Evolutionary conservation across 2,113 vertebrate genomes (phyloP).

Genomic region (Eclectus roratus): DNA sequence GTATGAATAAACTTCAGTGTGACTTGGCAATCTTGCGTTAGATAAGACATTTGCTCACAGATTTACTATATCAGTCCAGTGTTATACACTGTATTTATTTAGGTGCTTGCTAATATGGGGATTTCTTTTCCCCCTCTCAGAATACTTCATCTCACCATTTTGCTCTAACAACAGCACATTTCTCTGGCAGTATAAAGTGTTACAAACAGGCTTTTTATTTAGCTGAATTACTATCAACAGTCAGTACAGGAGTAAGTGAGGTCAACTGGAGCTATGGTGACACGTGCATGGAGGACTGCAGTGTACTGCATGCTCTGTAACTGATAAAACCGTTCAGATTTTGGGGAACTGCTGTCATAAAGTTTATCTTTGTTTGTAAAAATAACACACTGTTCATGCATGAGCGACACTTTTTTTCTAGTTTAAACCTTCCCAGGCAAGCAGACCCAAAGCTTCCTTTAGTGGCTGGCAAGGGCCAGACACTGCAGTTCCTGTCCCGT

Average conservation of each 20-base stretch:
- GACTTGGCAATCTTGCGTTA: not conserved
- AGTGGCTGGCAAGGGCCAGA: not conserved
- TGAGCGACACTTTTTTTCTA: not conserved
- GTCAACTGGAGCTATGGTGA: not conserved
- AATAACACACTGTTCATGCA: not conserved
- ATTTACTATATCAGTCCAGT: not conserved
- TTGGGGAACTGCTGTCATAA: not conserved
- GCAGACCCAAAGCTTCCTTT: not conserved
- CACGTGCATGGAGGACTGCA: not conserved
- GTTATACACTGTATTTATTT: not conserved
- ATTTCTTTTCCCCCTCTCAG: not conserved
- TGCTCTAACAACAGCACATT: not conserved
- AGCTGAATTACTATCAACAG: not conserved
- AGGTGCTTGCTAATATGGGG: not conserved
- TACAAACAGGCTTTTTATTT: not conserved
- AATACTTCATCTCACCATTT: not conserved
- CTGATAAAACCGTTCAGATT: not conserved
- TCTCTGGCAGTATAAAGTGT: not conserved
- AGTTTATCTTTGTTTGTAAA: not conserved
- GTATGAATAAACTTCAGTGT: not conserved
- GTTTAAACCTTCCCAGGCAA: not conserved
- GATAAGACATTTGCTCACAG: not conserved
- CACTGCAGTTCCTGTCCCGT: fast-evolving
- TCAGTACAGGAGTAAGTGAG: not conserved
- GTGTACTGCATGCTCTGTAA: not conserved